These are phyloP conservation scores for Caenorhabditis auriculariae DNA, from an alignment of 2,888 invertebrate species.

Conservation along the genomic window DNA sequence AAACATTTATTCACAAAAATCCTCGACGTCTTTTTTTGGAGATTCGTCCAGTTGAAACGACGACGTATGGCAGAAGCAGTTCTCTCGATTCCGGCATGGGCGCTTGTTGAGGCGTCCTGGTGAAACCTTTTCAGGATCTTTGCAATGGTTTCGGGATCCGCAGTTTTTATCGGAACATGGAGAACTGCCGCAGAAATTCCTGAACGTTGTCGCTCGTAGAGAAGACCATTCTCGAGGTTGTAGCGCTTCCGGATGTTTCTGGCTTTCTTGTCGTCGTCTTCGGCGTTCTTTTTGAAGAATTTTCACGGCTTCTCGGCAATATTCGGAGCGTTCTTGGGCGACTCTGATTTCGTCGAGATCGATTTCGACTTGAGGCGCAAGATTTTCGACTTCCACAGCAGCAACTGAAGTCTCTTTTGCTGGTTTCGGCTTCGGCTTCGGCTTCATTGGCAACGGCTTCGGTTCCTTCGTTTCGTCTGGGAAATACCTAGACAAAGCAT, in stretches of 20 bases:
- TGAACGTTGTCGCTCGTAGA: constrained; percentile 4
- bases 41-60: constrained; percentile 6
- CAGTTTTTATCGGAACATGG: constrained; percentile 9
- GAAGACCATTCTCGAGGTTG: constrained; percentile 4
- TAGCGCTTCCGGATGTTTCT: constrained; percentile 3
- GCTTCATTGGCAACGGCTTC: not conserved
- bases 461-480: constrained; percentile 8
- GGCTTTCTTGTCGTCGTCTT: too few species aligned
- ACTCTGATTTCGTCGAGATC: not conserved
- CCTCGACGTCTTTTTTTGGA: constrained; percentile 3
- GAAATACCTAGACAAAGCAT: constrained; percentile 22
- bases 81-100: constrained; percentile 8
- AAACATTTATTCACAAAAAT: constrained; percentile 1
- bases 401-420: not conserved
- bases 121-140: constrained; percentile 9
- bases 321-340: too few species aligned
- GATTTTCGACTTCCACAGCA: not conserved
- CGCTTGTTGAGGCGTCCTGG: not conserved
- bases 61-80: not conserved
- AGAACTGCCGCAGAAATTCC: not conserved
- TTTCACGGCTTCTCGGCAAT: too few species aligned
- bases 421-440: not conserved
- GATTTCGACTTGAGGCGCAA: not conserved
- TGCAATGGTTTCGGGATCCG: not conserved
- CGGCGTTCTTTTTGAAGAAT: constrained; percentile 2